A percentile compares a stretch with the other conserved stretches of the same genome.
Evolutionary conservation across 1,140 invertebrate genomes (phyloP).

Genomic region (Eupristina koningsbergeri): DNA sequence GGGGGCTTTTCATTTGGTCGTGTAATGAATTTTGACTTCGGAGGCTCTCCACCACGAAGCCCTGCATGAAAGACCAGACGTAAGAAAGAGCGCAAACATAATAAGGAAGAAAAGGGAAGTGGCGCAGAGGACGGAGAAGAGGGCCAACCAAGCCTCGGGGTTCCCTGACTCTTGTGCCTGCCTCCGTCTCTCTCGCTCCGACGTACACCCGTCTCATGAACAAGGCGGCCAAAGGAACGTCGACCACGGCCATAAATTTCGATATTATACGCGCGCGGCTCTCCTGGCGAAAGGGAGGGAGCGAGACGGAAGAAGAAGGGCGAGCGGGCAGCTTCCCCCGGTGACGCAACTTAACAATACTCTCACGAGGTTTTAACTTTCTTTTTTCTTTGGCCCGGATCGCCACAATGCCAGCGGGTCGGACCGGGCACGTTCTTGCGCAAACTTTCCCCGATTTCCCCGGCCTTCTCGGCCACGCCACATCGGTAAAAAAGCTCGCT

Average conservation of each 20-base stretch:
- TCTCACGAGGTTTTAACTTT: conserved; percentile 51
- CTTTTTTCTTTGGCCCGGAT: conserved; percentile 43
- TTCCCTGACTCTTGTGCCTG: background rate
- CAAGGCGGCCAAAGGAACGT: conserved; percentile 29
- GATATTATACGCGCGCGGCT: conserved; percentile 48
- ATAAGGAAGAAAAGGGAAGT: conserved; percentile 50
- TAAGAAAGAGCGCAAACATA: conserved; percentile 43
- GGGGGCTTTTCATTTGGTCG: conserved; percentile 9
- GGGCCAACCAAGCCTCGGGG: background rate
- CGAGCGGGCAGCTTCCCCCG: conserved; percentile 28
- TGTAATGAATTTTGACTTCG: conserved; percentile 40
- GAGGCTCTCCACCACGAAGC: background rate
- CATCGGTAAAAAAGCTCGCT: conserved; percentile 38
- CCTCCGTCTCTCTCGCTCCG: background rate
- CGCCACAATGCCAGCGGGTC: conserved; percentile 37
- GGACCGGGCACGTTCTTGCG: conserved; percentile 25
- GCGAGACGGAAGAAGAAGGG: background rate
- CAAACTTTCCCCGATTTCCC: conserved; percentile 49
- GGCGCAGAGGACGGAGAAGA: background rate
- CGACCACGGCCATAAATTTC: conserved; percentile 49
- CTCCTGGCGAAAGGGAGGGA: conserved; percentile 36
- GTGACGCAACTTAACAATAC: conserved; percentile 53
- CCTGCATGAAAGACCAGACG: conserved; percentile 10
- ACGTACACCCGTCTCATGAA: background rate
- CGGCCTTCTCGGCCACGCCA: background rate